phyloP scores from a whole-genome alignment of 2,888 invertebrate species.

The Xestia sexstrigata region DNA sequence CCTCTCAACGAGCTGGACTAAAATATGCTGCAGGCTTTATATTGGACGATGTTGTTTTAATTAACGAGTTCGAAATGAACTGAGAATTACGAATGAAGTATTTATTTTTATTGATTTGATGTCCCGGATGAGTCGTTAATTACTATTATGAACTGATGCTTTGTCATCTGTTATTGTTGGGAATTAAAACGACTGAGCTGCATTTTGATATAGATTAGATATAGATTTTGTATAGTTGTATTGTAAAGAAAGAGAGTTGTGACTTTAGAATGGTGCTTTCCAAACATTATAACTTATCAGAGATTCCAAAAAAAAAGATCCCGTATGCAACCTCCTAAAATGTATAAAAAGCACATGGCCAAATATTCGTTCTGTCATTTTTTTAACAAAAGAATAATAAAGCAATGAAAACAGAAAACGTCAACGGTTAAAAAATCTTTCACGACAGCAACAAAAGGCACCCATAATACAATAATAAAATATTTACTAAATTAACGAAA shows the following conservation, averaged over 20 bases:
- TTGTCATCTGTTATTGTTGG: background rate
- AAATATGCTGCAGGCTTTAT: conserved; percentile 70
- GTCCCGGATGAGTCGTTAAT: background rate
- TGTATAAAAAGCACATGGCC: background rate
- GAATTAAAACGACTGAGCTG: background rate
- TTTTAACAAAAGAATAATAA: conserved; percentile 49
- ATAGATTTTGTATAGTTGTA: background rate
- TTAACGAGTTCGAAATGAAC: conserved; percentile 46
- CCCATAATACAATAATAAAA: conserved; percentile 55
- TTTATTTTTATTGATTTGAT: conserved; percentile 2
- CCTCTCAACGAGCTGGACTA: conserved; percentile 63
- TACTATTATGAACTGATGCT: background rate
- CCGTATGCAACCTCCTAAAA: conserved; percentile 20
- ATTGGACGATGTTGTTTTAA: conserved; percentile 46
- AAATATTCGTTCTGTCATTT: background rate
- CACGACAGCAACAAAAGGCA: conserved; percentile 73
- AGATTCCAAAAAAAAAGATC: background rate
- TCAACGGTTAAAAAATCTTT: conserved; percentile 58
- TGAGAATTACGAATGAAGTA: conserved; percentile 6
- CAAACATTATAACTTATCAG: background rate
- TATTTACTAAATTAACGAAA: conserved; percentile 58
- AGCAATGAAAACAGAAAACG: conserved; percentile 34
- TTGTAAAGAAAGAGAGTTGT: background rate
- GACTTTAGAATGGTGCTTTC: background rate
- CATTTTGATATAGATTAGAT: background rate